Evolutionary conservation across 2,797 vertebrate genomes (phyloP), one percentile per base, ranked within the genome.

Genomic region (Acanthopagrus latus): DNA sequence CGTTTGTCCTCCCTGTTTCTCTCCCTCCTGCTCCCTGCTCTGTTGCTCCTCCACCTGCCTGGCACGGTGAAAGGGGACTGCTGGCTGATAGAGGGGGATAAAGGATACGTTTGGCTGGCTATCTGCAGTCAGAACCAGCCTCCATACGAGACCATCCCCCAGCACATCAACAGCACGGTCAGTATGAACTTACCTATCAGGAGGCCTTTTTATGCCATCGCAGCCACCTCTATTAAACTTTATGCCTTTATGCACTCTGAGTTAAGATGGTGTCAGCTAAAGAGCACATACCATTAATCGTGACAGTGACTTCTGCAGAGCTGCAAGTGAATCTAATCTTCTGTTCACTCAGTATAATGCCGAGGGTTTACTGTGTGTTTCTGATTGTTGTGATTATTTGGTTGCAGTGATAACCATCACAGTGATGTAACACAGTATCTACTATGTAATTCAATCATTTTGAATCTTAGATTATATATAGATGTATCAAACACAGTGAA

Each of bases 121-220:
- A 99, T 99, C 94, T 99, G 98, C 96, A 99, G 98, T 93, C 98
- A 99, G 94, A 99, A 99, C 95, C 98, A 99, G 93, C 98, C 98
- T 4, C 98, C 98, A 0, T 99, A 98, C 0, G 98, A 99, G 93
- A 98, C 98, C 88, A 98, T 99, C 72, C 98, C 98, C 1, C 98
- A 99, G 93, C 98, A 99, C 84, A 99, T 99, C 93, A 99, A 99
- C 94, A 99, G 97, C 95, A 99, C 98, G 0, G 98, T 99, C 92
- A 83, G 91, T 93, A 67, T 60, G 23, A 81, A 44, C 5, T 25
- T 44, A 52, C 64, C 50, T 63, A 20, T 71, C 20, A 25, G 47
- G 17, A 1, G 12, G 63, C 46, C 48, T 78, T 51, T 38, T 73
- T 29, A 33, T 33, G 29, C 54, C 46, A 41, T 43, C 50, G 27